phyloP scores from a whole-genome alignment of 2,797 vertebrate genomes.

The Anabas testudineus region DNA sequence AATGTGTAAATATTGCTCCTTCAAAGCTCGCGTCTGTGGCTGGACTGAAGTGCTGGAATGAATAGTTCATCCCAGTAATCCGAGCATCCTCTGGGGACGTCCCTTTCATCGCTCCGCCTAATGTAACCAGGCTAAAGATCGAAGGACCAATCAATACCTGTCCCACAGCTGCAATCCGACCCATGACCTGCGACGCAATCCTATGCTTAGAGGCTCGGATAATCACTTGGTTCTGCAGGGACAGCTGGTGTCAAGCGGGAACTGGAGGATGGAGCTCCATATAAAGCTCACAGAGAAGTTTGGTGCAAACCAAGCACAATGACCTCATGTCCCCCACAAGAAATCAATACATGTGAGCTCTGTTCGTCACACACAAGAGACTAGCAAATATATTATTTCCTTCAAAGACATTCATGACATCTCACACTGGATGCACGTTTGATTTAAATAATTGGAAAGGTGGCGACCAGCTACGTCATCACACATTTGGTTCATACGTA shows the following conservation, averaged over 20 bases:
- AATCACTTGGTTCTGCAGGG: conserved; percentile 43
- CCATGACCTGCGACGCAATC: conserved; percentile 32
- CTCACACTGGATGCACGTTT: not conserved
- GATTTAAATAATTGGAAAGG: conserved; percentile 16
- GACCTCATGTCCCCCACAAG: conserved; percentile 31
- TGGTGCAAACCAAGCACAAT: conserved; percentile 8
- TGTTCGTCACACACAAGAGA: conserved; percentile 32
- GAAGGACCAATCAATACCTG: conserved; percentile 59
- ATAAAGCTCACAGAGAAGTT: conserved; percentile 20
- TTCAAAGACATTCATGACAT: not conserved
- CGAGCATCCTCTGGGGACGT: conserved; percentile 23
- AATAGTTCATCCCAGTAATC: conserved; percentile 18
- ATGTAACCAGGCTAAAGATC: conserved; percentile 44
- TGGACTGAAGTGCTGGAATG: conserved; percentile 25
- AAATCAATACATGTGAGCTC: conserved; percentile 57
- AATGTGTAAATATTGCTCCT: conserved; percentile 50
- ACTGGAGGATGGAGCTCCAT: conserved; percentile 33
- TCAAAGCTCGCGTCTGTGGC: conserved; percentile 12
- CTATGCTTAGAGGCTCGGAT: conserved; percentile 15
- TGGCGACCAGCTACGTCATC: not conserved
- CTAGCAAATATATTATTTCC: not conserved
- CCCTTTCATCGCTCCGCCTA: conserved; percentile 31
- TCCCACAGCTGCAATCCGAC: conserved; percentile 28
- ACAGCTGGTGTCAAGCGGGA: conserved; percentile 31
- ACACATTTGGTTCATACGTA: not conserved